Evolutionary conservation across 2,888 invertebrate species (phyloP), one percentile per base, ranked within the genome.

Genomic region (Polydrusus cervinus): DNA sequence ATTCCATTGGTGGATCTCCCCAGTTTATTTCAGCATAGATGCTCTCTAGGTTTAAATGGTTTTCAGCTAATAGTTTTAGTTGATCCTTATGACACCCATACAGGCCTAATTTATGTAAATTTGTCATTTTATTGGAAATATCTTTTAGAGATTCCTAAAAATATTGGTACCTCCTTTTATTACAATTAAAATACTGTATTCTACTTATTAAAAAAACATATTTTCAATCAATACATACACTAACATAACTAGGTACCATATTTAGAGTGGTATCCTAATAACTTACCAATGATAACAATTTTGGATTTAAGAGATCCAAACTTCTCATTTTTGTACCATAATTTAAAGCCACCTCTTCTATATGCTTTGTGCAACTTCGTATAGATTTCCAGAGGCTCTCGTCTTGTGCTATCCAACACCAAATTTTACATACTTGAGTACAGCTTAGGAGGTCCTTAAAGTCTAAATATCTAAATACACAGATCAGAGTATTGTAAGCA

Each of bases 381-480:
- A 53, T 6, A 67, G 40, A n/a, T 67, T 34, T 60, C 73, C 73
- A 73, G 20, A 51, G 67, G 13, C 14, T n/a, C 8, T 67, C 61
- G 30, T 67, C 61, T 20, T 20, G 11, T 16, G 40, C 67, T 9
- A 73, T 30, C 73, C 67, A 68, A 13, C 38, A 16, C 73, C 73
- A 73, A 51, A 51, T 34, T 13, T 43, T 16, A 51, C 73, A 73
- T 20, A 73, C 73, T 49, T 73, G 18, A 11, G 73, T n/a, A 51
- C 73, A 73, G 49, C 47, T 67, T 13, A 67, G 1, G 14, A 73
- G 47, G 51, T 73, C 73, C 51, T 67, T 67, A 18, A 67, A 30
- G 10, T 68, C 18, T 11, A 73, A 51, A 47, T 67, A 73, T 55
- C 38, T 62, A 40, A 73, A 73, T 14, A 73, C 67, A 13, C 43